phyloP scores from a whole-genome alignment of 2,888 invertebrate species.

The Tenthredo mesomela region DNA sequence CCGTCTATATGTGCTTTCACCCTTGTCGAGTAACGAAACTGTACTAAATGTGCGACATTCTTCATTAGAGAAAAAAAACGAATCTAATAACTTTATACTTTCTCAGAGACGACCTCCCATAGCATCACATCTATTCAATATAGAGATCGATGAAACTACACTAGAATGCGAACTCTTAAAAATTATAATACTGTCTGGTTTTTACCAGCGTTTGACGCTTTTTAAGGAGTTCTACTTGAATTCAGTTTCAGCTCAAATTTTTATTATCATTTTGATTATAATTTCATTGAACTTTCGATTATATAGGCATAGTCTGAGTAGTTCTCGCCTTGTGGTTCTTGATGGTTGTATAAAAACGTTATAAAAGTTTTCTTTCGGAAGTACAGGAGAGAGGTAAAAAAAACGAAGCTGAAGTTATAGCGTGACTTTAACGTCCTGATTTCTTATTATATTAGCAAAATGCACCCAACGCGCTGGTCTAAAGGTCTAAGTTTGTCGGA shows the following conservation, averaged over 20 bases:
- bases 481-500: neutral
- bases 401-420: neutral
- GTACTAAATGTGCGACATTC: neutral
- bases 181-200: neutral
- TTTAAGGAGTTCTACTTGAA: neutral
- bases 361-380: neutral
- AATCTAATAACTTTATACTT: neutral
- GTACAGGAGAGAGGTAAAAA: neutral
- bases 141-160: neutral
- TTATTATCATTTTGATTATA: too few species aligned
- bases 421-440: neutral
- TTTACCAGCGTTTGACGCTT: too few species aligned
- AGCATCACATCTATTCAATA: neutral
- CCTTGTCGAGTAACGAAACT: conserved; percentile 2
- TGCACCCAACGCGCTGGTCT: neutral
- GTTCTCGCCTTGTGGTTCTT: neutral
- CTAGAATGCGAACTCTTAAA: neutral
- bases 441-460: neutral
- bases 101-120: neutral
- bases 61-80: neutral
- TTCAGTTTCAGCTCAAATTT: neutral
- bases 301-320: neutral
- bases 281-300: neutral
- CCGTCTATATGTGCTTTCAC: conserved; percentile 20
- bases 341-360: neutral